Evolutionary conservation across 2,888 invertebrate species (phyloP), one percentile per base, ranked within the genome.

Genomic region (Dione vanillae): DNA sequence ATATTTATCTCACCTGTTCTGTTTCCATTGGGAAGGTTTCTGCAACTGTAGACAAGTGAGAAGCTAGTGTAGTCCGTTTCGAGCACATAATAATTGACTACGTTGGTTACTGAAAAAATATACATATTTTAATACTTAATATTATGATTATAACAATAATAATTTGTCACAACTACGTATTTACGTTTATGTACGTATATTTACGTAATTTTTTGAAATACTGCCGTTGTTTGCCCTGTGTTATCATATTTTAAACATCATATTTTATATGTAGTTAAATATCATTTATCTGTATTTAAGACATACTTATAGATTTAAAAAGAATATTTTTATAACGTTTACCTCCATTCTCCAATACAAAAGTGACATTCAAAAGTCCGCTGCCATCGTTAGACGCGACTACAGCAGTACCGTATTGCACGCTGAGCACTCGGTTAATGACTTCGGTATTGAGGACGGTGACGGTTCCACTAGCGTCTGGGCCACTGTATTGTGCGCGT

Each of bases 321-420:
- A 27, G 2, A 16, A 45, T 6, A 27, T 5, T 3, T 5, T 27
- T 27, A 27, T 27, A 27, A 27, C 2, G 27, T 68, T 70, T 11
- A 94, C 94, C 84, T 78, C 94, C 94, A 65, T 76, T 75, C 12
- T 49, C 62, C n/a, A 94, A 82, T 6, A 87, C 90, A 75, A 95
- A 95, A 7, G 87, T 89, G 14, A 95, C 94, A 2, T 85, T 79
- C 41, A 95, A 82, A 76, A 94, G 89, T 10, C 94, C 94, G 71
- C 91, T 92, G 66, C 93, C 93, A 40, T 91, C 87, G 76, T 81
- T 83, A 8, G 90, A 88, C 11, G 88, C 84, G 0, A 91, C 80
- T 40, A 82, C 86, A 10, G 94, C 95, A 12, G 84, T 81, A 0
- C 95, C 95, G 67, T 88, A 86, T 74, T 94, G 94, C 0, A 86